Conservation (phyloP, 2,888 invertebrate genomes). For the Acrocera orbiculus region DNA sequence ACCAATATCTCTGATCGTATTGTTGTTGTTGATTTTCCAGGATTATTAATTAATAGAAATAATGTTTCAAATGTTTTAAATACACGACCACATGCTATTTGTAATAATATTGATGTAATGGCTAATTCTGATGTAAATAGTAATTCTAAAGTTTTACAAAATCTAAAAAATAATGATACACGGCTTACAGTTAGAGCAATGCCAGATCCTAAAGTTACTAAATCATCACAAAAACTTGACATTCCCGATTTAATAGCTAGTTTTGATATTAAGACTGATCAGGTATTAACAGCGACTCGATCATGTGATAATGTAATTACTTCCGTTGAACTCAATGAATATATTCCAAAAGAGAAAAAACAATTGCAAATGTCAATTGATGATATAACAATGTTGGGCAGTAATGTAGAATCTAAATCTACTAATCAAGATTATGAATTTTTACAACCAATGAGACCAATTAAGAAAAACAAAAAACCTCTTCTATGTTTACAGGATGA, state of each 20-base stretch:
- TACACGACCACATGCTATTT: conserved; percentile 22
- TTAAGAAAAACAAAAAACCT: conserved; percentile 10
- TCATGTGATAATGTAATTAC: conserved; percentile 41
- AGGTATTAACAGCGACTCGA: conserved; percentile 27
- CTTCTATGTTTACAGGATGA: neutral
- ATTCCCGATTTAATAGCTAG: conserved; percentile 26
- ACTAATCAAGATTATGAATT: conserved; percentile 32
- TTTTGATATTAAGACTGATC: conserved; percentile 20
- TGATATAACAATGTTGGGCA: conserved; percentile 38
- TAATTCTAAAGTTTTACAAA: neutral
- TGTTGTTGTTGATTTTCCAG: conserved; percentile 55
- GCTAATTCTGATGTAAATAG: conserved; percentile 4
- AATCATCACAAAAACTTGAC: conserved; percentile 10
- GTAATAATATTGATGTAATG: conserved; percentile 18
- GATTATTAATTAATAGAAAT: conserved; percentile 17
- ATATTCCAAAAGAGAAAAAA: conserved; percentile 15
- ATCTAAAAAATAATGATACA: conserved; percentile 15
- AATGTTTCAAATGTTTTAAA: conserved; percentile 3
- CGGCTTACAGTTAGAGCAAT: conserved; percentile 47
- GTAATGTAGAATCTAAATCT: conserved; percentile 12
- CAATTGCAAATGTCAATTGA: conserved; percentile 37
- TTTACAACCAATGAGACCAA: conserved; percentile 12
- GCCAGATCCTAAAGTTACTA: conserved; percentile 36
- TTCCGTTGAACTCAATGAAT: conserved; percentile 20
- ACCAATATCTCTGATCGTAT: conserved; percentile 68